A percentile compares a stretch with the other conserved stretches of the same genome.
These are phyloP conservation scores for Accipiter virgatus DNA, from an alignment of 2,113 vertebrate genomes.

Conservation along the genomic window DNA sequence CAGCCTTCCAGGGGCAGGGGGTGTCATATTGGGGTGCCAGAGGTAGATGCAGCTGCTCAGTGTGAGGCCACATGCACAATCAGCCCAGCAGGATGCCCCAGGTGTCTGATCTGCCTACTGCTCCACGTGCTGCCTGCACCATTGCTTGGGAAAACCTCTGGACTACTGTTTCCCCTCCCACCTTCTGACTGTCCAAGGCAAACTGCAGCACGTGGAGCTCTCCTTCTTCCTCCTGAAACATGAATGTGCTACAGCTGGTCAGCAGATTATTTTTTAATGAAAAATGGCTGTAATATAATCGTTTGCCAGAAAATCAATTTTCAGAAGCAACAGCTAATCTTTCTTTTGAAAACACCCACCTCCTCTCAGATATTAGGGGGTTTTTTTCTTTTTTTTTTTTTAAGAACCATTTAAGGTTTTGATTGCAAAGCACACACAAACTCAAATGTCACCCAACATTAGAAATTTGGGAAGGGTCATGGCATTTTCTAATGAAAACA, in stretches of 20 bases:
- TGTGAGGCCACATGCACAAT: fast-evolving
- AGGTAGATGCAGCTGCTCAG: neutral
- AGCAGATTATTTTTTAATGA: constrained; percentile 31
- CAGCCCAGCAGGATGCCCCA: neutral
- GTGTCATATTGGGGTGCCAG: neutral
- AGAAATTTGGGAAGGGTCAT: neutral
- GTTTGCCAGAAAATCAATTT: constrained; percentile 42
- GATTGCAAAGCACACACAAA: neutral
- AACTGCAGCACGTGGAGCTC: neutral
- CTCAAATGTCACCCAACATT: neutral
- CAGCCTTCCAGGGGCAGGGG: neutral
- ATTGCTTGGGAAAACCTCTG: neutral
- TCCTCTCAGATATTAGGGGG: neutral
- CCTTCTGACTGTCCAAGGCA: neutral
- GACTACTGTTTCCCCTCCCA: neutral
- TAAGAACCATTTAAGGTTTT: neutral
- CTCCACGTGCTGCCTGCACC: neutral
- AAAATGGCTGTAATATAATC: constrained; percentile 20
- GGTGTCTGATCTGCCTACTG: fast-evolving
- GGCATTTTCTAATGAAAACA: neutral
- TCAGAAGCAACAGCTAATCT: constrained; percentile 50
- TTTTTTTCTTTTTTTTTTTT: neutral
- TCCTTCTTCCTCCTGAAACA: neutral
- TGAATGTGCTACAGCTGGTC: constrained; percentile 1
- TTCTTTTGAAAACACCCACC: neutral